Evolutionary conservation across 2,888 invertebrate genomes (phyloP).

Genomic region (Melieria picta): DNA sequence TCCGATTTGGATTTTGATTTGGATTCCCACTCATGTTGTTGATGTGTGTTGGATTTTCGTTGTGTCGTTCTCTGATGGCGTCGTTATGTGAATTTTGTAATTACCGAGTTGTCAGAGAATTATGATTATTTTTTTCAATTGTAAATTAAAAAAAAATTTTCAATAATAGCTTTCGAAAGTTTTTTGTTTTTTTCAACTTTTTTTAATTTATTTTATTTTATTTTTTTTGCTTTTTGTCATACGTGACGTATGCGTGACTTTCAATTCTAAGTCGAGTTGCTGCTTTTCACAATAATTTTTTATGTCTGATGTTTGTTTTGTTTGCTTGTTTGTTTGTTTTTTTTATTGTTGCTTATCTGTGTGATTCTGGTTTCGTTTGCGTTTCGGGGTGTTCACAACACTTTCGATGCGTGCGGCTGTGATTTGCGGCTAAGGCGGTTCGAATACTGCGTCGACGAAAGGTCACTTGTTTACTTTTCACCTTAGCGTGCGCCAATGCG

Average conservation of each 20-base stretch:
- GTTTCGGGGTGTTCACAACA: too few relatives aligned
- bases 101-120: not conserved
- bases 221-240: conserved; percentile 12
- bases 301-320: not conserved
- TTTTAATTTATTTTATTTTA: not conserved
- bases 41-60: not conserved
- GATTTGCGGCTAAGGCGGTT: too few relatives aligned
- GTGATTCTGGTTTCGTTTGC: too few relatives aligned
- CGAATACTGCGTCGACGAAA: too few relatives aligned
- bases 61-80: not conserved
- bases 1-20: conserved; percentile 5
- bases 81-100: not conserved
- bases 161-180: not conserved
- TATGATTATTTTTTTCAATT: not conserved
- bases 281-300: not conserved
- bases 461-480: too few relatives aligned
- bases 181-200: not conserved
- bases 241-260: conserved; percentile 24
- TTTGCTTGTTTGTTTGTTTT: not conserved
- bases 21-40: conserved; percentile 16
- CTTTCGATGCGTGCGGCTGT: too few relatives aligned
- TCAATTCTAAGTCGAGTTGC: conserved; percentile 10
- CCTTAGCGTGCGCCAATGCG: too few relatives aligned
- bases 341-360: not conserved
- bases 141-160: not conserved